Conservation (phyloP, 1,140 invertebrate species). For the Microplitis demolitor region DNA sequence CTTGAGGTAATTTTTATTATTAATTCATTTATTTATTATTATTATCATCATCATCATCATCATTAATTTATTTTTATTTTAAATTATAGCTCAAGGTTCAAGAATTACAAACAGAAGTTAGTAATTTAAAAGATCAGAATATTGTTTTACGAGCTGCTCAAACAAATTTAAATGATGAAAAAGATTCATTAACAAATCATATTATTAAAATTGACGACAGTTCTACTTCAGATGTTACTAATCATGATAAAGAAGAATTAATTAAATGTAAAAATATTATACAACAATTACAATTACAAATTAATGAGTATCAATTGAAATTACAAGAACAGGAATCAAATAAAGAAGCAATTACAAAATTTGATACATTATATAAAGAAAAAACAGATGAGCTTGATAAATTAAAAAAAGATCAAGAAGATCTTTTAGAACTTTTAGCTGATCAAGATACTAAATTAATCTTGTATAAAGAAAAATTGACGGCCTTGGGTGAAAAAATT, state of each 20-base stretch:
- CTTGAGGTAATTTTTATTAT: conserved; percentile 57
- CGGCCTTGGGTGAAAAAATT: conserved; percentile 70
- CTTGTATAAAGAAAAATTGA: conserved; percentile 72
- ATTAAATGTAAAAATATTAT: conserved; percentile 46
- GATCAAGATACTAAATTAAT: conserved; percentile 81
- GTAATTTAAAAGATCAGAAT: conserved; percentile 86
- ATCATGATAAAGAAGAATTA: conserved; percentile 36
- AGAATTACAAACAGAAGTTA: conserved; percentile 73
- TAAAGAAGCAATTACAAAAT: conserved; percentile 19
- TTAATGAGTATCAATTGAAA: conserved; percentile 40
- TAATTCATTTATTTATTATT: background rate
- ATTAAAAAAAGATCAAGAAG: conserved; percentile 84
- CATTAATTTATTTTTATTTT: conserved; percentile 29
- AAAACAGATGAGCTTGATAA: conserved; percentile 43
- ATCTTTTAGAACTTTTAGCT: conserved; percentile 82
- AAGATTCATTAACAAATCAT: conserved; percentile 27
- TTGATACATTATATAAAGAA: conserved; percentile 71
- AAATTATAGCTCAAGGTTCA: conserved; percentile 55
- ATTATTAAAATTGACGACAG: conserved; percentile 20
- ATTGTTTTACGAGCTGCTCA: conserved; percentile 78
- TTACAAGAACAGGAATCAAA: conserved; percentile 43
- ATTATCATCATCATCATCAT: too few relatives aligned
- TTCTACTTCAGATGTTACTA: conserved; percentile 15
- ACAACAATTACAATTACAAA: conserved; percentile 46
- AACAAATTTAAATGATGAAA: conserved; percentile 40